phyloP scores from a whole-genome alignment of 2,113 vertebrate genomes.

The Peromyscus polionotus region DNA sequence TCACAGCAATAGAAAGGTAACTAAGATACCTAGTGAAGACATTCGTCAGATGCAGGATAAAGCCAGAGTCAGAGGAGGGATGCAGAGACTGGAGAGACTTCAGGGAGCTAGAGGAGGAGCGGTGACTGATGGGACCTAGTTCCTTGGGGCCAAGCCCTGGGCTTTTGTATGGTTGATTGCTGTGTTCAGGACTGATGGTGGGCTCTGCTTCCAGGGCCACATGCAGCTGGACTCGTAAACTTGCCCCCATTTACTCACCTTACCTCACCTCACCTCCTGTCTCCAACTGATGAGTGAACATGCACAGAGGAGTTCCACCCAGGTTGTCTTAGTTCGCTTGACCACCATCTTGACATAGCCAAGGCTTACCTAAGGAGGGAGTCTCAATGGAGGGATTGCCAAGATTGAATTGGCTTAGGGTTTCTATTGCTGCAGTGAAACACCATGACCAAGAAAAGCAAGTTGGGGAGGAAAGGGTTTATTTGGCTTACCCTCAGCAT shows the following conservation, averaged over 20 bases:
- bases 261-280: neutral
- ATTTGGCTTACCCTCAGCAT: neutral
- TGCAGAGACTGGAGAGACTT: fast-evolving
- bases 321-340: neutral
- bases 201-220: neutral
- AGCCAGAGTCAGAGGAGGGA: neutral
- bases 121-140: fast-evolving
- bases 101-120: neutral
- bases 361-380: neutral
- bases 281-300: neutral
- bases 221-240: neutral
- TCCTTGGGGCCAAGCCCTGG: fast-evolving
- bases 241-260: neutral
- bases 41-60: neutral
- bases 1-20: neutral
- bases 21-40: neutral
- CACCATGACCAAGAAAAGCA: neutral
- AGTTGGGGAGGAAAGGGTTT: neutral
- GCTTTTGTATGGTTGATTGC: neutral
- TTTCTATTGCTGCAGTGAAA: neutral
- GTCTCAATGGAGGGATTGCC: neutral
- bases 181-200: neutral
- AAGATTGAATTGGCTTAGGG: neutral
- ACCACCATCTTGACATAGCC: neutral
- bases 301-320: neutral